phyloP scores from a whole-genome alignment of 2,113 vertebrate species.

The Columba livia region DNA sequence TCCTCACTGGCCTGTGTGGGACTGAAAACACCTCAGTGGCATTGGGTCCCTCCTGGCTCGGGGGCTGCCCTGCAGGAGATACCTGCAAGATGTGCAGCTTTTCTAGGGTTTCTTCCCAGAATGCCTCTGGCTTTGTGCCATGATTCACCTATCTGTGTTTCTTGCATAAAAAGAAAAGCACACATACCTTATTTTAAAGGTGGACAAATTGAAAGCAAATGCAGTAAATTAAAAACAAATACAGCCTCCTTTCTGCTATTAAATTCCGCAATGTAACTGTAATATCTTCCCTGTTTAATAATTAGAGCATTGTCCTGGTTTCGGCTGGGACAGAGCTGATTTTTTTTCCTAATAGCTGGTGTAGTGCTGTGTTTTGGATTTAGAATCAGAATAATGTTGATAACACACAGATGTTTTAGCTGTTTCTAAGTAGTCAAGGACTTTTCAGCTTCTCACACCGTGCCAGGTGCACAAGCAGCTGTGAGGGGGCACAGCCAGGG shows the following conservation, averaged over 20 bases:
- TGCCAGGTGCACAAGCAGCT: too few relatives aligned
- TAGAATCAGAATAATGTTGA: too few relatives aligned
- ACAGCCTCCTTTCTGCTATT: neutral
- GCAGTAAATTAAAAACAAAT: too few relatives aligned
- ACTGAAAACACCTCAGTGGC: fast-evolving
- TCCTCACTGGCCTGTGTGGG: neutral
- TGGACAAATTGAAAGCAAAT: neutral
- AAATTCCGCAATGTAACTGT: neutral
- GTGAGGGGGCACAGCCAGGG: too few relatives aligned
- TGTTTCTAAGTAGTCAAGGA: too few relatives aligned
- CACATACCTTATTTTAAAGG: neutral
- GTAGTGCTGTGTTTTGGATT: too few relatives aligned
- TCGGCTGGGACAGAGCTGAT: too few relatives aligned
- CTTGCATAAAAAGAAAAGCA: neutral
- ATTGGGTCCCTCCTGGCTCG: fast-evolving
- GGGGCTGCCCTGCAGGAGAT: neutral
- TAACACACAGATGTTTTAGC: too few relatives aligned
- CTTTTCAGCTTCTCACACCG: too few relatives aligned
- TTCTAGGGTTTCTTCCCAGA: neutral
- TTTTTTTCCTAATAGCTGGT: too few relatives aligned
- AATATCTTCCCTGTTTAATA: neutral
- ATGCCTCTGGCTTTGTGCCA: neutral
- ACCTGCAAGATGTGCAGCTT: neutral
- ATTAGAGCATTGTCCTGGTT: neutral
- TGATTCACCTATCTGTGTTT: neutral